These are phyloP conservation scores for Atethmia centrago DNA, from an alignment of 2,888 invertebrate species.

Conservation along the genomic window DNA sequence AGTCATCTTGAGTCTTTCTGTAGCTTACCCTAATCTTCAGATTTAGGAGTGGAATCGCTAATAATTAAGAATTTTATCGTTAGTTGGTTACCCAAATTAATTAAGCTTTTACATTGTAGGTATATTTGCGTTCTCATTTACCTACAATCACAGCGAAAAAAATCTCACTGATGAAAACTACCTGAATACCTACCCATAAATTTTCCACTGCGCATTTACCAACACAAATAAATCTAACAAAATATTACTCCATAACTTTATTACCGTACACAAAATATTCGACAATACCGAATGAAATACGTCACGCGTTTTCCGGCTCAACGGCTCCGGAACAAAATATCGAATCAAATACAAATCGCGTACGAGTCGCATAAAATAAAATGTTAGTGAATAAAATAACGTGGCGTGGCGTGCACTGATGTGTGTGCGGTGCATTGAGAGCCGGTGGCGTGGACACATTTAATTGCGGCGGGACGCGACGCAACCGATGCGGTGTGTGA, in stretches of 20 bases:
- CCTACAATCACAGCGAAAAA: background rate
- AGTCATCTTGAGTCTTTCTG: background rate
- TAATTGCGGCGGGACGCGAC: constrained; percentile 80
- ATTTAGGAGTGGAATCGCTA: background rate
- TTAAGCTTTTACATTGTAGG: background rate
- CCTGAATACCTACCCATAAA: background rate
- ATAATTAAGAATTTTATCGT: background rate
- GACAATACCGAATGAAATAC: constrained; percentile 63
- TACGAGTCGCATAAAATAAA: constrained; percentile 73
- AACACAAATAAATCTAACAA: constrained; percentile 39
- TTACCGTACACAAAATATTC: constrained; percentile 53
- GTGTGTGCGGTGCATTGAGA: constrained; percentile 81
- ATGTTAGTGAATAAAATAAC: constrained; percentile 71
- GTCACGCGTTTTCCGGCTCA: constrained; percentile 73
- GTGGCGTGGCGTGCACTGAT: constrained; percentile 71
- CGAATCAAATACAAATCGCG: constrained; percentile 78
- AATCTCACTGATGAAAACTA: constrained; percentile 5
- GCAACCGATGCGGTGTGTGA: constrained; percentile 49
- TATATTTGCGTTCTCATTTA: background rate
- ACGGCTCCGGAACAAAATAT: constrained; percentile 78
- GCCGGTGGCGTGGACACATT: constrained; percentile 84
- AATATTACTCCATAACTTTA: constrained; percentile 52
- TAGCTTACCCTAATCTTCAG: background rate
- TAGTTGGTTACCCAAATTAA: background rate
- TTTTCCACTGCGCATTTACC: constrained; percentile 17